Evolutionary conservation across 2,113 vertebrate species (phyloP).

Genomic region (Poeciliopsis turrubarensis): DNA sequence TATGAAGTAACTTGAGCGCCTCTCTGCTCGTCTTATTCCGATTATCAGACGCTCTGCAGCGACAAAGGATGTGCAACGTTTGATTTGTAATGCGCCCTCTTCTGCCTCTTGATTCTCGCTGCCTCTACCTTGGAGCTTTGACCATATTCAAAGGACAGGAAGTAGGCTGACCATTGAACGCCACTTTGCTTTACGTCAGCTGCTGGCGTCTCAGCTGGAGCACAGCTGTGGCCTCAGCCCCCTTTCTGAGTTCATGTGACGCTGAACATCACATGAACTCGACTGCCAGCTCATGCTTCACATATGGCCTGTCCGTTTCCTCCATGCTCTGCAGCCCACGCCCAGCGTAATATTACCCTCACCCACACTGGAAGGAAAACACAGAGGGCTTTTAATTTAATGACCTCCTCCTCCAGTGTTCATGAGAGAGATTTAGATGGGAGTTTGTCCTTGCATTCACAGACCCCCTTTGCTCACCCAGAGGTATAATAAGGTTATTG

Average conservation of each 20-base stretch:
- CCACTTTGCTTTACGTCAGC: not conserved
- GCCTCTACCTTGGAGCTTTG: not conserved
- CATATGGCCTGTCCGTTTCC: not conserved
- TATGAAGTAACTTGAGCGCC: not conserved
- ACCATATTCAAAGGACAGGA: not conserved
- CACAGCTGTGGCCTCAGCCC: not conserved
- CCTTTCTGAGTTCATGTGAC: conserved; percentile 1
- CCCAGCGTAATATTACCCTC: conserved; percentile 18
- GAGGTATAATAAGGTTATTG: conserved; percentile 60
- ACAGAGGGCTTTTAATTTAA: conserved; percentile 39
- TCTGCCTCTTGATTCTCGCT: not conserved
- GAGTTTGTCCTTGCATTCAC: conserved; percentile 32
- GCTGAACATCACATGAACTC: not conserved
- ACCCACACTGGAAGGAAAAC: conserved; percentile 16
- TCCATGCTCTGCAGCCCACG: not conserved
- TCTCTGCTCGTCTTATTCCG: not conserved
- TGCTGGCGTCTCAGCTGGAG: not conserved
- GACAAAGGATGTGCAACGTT: not conserved
- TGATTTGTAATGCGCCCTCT: not conserved
- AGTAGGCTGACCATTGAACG: not conserved
- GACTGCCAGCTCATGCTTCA: not conserved
- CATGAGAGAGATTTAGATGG: conserved; percentile 26
- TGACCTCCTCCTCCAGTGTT: conserved; percentile 26
- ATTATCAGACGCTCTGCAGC: not conserved
- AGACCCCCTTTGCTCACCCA: conserved; percentile 31